phyloP scores from a whole-genome alignment of 2,888 invertebrate genomes.

The Penaeus monodon region DNA sequence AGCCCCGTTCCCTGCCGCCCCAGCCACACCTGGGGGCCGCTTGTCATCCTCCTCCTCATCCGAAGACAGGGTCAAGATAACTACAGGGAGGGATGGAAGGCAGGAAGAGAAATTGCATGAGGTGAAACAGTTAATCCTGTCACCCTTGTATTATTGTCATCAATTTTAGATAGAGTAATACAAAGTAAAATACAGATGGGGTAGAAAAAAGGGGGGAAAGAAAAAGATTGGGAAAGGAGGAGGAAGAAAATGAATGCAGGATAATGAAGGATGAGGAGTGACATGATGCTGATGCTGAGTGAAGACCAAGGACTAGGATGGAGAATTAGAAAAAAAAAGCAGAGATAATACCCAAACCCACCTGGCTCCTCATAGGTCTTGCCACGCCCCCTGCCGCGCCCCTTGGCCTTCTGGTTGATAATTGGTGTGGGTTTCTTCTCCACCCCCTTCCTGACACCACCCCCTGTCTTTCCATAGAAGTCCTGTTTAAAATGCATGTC shows the following conservation, averaged over 20 bases:
- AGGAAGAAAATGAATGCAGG: no score
- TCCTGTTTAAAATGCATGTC: conserved; percentile 41
- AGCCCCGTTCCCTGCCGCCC: background rate
- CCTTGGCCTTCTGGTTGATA: conserved; percentile 40
- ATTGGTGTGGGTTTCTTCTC: conserved; percentile 32
- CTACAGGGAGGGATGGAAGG: conserved; percentile 29
- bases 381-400: conserved; percentile 48
- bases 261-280: no score
- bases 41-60: conserved; percentile 62
- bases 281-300: no score
- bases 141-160: no score
- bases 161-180: no score
- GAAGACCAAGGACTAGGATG: no score
- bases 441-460: conserved; percentile 41
- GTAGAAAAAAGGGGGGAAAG: no score
- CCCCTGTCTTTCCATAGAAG: conserved; percentile 59
- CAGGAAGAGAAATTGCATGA: background rate
- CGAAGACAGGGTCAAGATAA: conserved; percentile 62
- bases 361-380: conserved; percentile 62
- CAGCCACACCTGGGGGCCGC: conserved; percentile 5
- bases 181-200: no score
- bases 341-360: conserved; percentile 17
- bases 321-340: background rate
- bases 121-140: background rate
- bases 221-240: no score